phyloP scores from a whole-genome alignment of 2,797 vertebrate species.

The Garrulus glandarius region DNA sequence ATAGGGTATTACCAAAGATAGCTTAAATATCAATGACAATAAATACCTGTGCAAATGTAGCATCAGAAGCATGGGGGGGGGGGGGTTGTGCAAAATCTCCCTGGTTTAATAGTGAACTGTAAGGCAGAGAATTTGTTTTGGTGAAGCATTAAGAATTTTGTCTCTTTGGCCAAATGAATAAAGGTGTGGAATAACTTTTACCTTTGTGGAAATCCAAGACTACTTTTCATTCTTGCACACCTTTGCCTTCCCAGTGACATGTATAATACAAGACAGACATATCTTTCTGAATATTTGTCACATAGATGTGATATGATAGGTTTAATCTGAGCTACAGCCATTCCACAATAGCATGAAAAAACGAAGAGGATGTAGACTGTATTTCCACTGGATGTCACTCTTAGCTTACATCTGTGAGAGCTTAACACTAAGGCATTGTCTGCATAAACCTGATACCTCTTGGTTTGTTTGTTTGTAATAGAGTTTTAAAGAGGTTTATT shows the following conservation, averaged over 20 bases:
- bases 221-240: not conserved
- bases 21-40: not conserved
- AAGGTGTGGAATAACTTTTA: not conserved
- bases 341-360: not conserved
- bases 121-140: not conserved
- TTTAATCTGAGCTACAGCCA: not conserved
- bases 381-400: slow-evolving; percentile 67
- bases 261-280: not conserved
- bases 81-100: not conserved
- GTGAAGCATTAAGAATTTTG: not conserved
- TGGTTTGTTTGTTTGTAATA: not conserved
- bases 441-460: not conserved
- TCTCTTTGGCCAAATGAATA: not conserved
- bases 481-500: not conserved
- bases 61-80: not conserved
- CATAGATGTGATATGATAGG: not conserved
- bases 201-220: not conserved
- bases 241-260: not conserved
- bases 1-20: not conserved
- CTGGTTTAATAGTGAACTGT: not conserved
- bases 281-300: not conserved
- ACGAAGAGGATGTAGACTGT: not conserved
- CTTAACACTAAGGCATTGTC: not conserved
- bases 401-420: slow-evolving; percentile 6
- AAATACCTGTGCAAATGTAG: not conserved